phyloP scores from a whole-genome alignment of 2,797 vertebrate genomes.

The Loriculus beryllinus region DNA sequence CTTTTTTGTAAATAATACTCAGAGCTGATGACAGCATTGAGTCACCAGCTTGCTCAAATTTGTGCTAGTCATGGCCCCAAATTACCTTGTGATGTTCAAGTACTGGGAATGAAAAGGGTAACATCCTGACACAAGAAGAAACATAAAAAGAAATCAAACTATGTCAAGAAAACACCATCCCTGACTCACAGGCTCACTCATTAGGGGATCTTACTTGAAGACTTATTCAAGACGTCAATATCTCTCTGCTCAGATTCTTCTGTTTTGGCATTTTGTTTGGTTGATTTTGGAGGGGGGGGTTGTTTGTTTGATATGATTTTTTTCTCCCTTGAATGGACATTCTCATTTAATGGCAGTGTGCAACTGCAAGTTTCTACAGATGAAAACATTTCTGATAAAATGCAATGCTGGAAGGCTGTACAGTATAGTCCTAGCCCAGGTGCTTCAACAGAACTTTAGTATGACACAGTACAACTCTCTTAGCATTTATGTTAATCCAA shows the following conservation, averaged over 20 bases:
- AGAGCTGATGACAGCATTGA: neutral
- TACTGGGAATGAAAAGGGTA: neutral
- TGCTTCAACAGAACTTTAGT: neutral
- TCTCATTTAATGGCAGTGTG: neutral
- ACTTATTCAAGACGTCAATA: neutral
- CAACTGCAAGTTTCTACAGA: neutral
- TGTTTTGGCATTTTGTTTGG: neutral
- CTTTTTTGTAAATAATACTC: neutral
- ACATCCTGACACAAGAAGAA: neutral
- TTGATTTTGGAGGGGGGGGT: neutral
- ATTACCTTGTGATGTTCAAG: neutral
- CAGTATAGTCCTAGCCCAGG: neutral
- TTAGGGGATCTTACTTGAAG: neutral
- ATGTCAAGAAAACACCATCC: neutral
- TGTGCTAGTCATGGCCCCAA: neutral
- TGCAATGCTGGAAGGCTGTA: neutral
- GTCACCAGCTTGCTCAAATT: neutral
- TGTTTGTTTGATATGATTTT: neutral
- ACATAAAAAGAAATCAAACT: neutral
- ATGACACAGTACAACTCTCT: neutral
- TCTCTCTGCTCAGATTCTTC: neutral
- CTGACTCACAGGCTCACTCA: neutral
- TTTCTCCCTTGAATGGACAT: neutral
- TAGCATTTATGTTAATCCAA: neutral
- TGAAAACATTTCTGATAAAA: neutral